Evolutionary conservation across 2,113 vertebrate species (phyloP).

Genomic region (Campylorhamphus procurvoides): DNA sequence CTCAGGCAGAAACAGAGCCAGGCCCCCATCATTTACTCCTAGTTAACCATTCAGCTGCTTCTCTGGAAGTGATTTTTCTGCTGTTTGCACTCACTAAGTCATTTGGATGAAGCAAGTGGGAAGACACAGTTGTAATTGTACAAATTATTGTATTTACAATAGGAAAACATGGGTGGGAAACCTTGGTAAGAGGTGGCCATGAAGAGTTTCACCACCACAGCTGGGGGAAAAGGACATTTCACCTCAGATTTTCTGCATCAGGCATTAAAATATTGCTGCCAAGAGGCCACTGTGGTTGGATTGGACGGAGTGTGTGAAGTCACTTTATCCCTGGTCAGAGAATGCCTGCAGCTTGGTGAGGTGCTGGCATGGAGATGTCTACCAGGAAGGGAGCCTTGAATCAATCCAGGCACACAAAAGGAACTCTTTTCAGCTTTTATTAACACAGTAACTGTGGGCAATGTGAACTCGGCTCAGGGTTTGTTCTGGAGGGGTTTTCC

Average conservation of each 20-base stretch:
- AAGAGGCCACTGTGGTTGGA: accelerated
- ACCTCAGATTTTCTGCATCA: background rate
- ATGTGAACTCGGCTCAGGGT: background rate
- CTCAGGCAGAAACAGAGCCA: constrained; percentile 35
- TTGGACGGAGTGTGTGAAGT: background rate
- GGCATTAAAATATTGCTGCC: background rate
- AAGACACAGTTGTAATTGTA: background rate
- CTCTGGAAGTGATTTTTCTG: background rate
- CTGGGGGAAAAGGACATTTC: background rate
- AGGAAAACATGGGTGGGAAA: background rate
- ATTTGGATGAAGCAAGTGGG: background rate
- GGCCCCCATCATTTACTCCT: background rate
- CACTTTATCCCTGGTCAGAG: background rate
- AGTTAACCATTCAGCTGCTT: constrained; percentile 52
- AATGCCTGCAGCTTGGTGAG: background rate
- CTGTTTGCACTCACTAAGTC: background rate
- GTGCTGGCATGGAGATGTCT: background rate
- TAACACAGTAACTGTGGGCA: background rate
- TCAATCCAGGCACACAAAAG: background rate
- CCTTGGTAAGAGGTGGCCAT: background rate
- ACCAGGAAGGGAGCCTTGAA: background rate
- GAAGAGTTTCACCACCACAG: background rate
- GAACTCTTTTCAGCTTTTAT: background rate
- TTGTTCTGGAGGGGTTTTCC: background rate
- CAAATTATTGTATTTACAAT: background rate